A percentile compares a stretch with the other conserved stretches of the same genome.
phyloP scores from a whole-genome alignment of 2,113 vertebrate genomes.

The Chlorodrepanis virens region DNA sequence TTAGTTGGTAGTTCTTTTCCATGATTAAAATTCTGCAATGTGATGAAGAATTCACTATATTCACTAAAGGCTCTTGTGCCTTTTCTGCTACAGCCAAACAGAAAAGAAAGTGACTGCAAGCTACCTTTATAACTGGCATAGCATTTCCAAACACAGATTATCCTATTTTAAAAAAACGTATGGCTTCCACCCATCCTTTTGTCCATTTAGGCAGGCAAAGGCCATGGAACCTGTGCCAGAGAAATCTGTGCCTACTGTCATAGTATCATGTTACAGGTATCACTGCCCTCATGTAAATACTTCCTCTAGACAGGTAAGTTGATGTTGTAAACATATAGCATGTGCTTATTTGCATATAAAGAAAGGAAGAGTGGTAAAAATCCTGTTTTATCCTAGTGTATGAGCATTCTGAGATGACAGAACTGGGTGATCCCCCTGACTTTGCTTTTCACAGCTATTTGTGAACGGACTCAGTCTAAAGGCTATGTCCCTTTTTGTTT shows the following conservation, averaged over 20 bases:
- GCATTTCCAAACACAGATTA: neutral
- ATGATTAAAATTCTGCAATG: neutral
- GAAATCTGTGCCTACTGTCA: neutral
- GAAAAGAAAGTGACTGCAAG: neutral
- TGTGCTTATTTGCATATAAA: neutral
- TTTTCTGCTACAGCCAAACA: neutral
- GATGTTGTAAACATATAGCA: neutral
- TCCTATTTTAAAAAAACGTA: neutral
- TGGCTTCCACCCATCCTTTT: neutral
- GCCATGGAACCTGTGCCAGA: neutral
- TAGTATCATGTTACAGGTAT: neutral
- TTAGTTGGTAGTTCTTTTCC: neutral
- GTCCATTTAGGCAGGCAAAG: neutral
- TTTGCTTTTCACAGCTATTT: rapidly evolving
- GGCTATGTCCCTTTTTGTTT: neutral
- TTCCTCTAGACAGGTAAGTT: neutral
- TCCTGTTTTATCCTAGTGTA: neutral
- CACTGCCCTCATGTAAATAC: neutral
- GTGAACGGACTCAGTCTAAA: neutral
- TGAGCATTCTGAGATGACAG: neutral
- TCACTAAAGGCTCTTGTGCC: neutral
- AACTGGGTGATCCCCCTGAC: neutral
- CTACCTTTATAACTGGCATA: neutral
- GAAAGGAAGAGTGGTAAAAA: neutral
- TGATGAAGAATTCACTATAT: neutral